Base-by-base conservation (phyloP, 35 echinoderm and acorn worm species). In the Eucidaris tribuloides region DNA sequence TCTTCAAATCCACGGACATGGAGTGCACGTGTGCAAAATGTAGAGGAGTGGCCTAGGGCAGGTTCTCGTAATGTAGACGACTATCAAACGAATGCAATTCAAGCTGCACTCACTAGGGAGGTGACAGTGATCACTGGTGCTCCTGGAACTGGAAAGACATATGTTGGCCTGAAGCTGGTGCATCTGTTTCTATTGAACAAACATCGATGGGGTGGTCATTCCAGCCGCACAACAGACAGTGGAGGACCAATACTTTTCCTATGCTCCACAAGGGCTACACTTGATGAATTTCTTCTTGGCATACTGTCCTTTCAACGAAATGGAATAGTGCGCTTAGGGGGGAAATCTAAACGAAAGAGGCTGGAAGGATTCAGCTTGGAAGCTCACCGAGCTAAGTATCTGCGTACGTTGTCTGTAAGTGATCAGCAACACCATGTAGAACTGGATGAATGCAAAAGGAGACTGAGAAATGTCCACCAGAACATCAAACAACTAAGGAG, bases 141-240 rank as follows among this genome's bases (percentile, higher is more conserved):
- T 14, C 93, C 94, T 22, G 94, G 89, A 20, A 97, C 94, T 19
- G 94, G 94, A 0, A 97, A 97, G 46, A 97, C 94, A 3, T 91
- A 83, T 56, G 59, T 96, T 58, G 93, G 93, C 17, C 49, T 96
- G 36, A 83, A 84, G 63, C 63, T 96, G 36, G 78, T 92, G 29
- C 38, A 96, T 63, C 77, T 81, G 13, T 64, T 96, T 35, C 45
- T 86, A 32, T 41, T 34, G n/a, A 74, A 74, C 38, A 74, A 9
- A 32, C 15, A 44, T 41, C 25, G 15, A n/a, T 74, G 68, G 38
- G n/a, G n/a, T n/a, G n/a, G n/a, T n/a, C n/a, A n/a, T n/a, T n/a
- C n/a, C n/a, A n/a, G n/a, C n/a, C 44, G 35, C 11, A 9, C 48
- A 52, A 36, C 38, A 42, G 40, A 74, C 29, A 42, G 66, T 35